Conservation (phyloP, 2,888 invertebrate genomes). For the Drosophila borborema region DNA sequence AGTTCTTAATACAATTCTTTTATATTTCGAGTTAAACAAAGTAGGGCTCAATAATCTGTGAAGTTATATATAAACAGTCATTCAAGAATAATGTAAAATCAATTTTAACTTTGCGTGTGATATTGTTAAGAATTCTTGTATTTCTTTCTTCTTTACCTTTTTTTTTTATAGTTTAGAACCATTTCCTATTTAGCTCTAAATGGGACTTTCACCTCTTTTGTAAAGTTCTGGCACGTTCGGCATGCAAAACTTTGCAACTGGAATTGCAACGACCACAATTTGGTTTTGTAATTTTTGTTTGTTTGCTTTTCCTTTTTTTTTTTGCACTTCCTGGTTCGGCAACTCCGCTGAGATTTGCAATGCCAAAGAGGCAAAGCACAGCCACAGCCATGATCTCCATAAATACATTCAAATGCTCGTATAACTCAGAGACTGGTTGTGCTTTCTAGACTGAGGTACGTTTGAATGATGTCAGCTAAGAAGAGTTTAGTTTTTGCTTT, state of each 20-base stretch:
- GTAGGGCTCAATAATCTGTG: not conserved
- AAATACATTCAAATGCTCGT: constrained; percentile 41
- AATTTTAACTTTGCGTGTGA: not conserved
- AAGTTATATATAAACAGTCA: not conserved
- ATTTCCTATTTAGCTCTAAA: not conserved
- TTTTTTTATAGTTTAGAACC: not conserved
- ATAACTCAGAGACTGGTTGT: constrained; percentile 26
- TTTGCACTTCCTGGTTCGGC: constrained; percentile 63
- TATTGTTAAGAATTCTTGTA: not conserved
- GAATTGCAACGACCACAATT: constrained; percentile 29
- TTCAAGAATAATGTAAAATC: not conserved
- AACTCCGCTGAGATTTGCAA: constrained; percentile 64
- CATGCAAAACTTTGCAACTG: constrained; percentile 7
- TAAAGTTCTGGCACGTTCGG: not conserved
- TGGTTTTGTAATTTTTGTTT: constrained; percentile 8
- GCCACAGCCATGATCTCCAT: constrained; percentile 76
- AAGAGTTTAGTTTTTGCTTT: constrained; percentile 34
- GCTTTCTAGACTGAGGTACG: constrained; percentile 29
- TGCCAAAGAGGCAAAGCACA: constrained; percentile 66
- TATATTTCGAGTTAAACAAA: not conserved
- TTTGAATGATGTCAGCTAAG: constrained; percentile 69
- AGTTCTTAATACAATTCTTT: not conserved
- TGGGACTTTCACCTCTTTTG: constrained; percentile 30
- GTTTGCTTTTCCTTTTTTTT: not conserved
- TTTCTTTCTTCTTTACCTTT: not conserved